Evolutionary conservation across 2,797 vertebrate genomes (phyloP), one percentile per base, ranked within the genome.

Genomic region (Parauchenoglanis punctatus): DNA sequence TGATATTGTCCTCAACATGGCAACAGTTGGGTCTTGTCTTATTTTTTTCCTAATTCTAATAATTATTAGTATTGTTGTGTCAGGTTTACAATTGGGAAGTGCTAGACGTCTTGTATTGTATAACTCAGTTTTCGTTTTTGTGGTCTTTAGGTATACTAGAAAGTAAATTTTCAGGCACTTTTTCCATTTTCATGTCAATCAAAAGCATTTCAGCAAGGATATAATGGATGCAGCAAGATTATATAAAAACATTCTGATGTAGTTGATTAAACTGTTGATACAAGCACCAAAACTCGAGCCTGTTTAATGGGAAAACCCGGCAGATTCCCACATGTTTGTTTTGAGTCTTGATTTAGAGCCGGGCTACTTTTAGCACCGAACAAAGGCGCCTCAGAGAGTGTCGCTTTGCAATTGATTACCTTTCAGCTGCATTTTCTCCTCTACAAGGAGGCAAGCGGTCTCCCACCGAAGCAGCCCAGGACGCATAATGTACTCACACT

Each of bases 401-500:
- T 85, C 70, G 65, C 76, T 72, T 75, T 77, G 67, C 87, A 73
- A 85, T 87, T 83, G 88, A 91, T 86, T 87, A 86, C 84, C 73
- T 89, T 84, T 72, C 61, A 87, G 82, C 67, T 85, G 86, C 81
- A 31, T 49, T 56, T 83, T 87, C 65, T 84, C 12, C 72, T 85
- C 85, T 68, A 20, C 49, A 31, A 73, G 88, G 82, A 85, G 86
- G 31, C 58, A 82, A 68, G 67, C 35, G 83, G 72, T 83, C 85
- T 85, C 81, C 83, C 76, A 23, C 76, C 25, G 78, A 85, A 61
- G 87, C 86, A 52, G 70, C 88, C 85, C 78, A 23, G 85, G 83
- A 88, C 78, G 61, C 86, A 82, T 89, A 88, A 90, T 87, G 85
- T 85, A 72, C 76, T 63, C 75, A 35, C 85, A 65, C 89, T 68